Evolutionary conservation across 2,888 invertebrate genomes (phyloP), one percentile per base, ranked within the genome.

Genomic region (Kryphioiulus occultus): DNA sequence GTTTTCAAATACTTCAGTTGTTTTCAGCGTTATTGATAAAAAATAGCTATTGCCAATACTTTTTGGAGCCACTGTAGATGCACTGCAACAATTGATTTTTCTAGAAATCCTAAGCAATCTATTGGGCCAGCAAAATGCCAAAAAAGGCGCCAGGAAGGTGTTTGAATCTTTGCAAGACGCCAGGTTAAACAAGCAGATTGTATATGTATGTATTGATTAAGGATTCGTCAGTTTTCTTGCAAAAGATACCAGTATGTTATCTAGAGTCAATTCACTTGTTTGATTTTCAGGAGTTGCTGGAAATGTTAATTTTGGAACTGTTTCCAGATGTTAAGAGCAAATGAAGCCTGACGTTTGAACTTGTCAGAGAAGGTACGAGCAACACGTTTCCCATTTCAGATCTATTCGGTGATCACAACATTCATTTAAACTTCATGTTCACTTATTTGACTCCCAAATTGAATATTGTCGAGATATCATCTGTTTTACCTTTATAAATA

Each of bases 141-240:
- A 95, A 90, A 94, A 95, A 89, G 98, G 98, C 85, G 95, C 96
- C 0, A 94, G 95, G 89, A 97, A 97, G 92, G 95, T 97, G 88
- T 97, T 97, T 92, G 95, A 96, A 91, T 95, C 96, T 86, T 92
- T 97, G 89, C 98, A 98, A 92, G 95, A 97, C 92, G 94, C 95
- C 89, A 94, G 94, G 91, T 95, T 97, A 91, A 98, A 98, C 92
- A 97, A 97, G 91, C 97, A 97, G 91, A 93, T 98, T 83, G 95
- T 97, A 93, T 97, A 97, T 93, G 97, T 97, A 92, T 95, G 96
- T 94, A 84, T 82, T 32, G 17, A 78, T 35, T n/a, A 35, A 17
- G 47, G n/a, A 42, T 44, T 44, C 44, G 39, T 82, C 42, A 32
- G 47, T 83, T 85, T 83, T 59, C 87, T 87, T 87, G 35, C 30